Conservation (phyloP, 2,888 invertebrate species). For the Pterostichus niger region DNA sequence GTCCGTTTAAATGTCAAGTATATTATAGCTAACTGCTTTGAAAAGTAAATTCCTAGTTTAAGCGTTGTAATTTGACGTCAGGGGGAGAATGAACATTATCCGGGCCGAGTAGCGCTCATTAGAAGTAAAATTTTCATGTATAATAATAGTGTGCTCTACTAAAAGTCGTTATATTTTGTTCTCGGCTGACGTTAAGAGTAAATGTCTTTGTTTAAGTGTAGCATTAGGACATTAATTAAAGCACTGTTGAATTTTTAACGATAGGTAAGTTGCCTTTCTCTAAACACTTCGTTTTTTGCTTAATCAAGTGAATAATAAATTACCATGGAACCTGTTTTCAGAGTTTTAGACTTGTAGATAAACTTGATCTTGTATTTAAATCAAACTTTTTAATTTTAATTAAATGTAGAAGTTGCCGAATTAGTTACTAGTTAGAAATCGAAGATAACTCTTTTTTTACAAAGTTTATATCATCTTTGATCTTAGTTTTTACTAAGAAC, state of each 20-base stretch:
- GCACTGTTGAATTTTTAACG: conserved; percentile 26
- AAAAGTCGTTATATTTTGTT: conserved; percentile 11
- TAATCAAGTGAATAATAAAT: not conserved
- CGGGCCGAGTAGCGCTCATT: not conserved
- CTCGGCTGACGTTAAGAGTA: not conserved
- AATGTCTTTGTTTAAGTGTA: conserved; percentile 19
- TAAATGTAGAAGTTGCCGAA: too few species aligned
- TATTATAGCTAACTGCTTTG: conserved; percentile 1
- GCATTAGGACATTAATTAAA: conserved; percentile 33
- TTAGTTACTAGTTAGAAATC: too few species aligned
- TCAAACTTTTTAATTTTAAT: too few species aligned
- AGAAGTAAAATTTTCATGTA: conserved; percentile 45
- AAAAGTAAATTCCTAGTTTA: conserved; percentile 27
- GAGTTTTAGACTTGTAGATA: too few species aligned
- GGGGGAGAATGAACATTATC: conserved; percentile 1
- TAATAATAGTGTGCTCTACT: conserved; percentile 39
- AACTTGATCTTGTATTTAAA: too few species aligned
- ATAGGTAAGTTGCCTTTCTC: conserved; percentile 28
- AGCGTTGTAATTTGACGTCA: not conserved
- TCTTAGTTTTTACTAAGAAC: too few species aligned
- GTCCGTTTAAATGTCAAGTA: conserved; percentile 7
- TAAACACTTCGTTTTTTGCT: not conserved
- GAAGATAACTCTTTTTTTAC: too few species aligned
- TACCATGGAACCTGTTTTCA: too few species aligned
- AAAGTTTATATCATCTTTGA: too few species aligned